phyloP scores from a whole-genome alignment of 1,140 invertebrate genomes.

The Battus philenor region DNA sequence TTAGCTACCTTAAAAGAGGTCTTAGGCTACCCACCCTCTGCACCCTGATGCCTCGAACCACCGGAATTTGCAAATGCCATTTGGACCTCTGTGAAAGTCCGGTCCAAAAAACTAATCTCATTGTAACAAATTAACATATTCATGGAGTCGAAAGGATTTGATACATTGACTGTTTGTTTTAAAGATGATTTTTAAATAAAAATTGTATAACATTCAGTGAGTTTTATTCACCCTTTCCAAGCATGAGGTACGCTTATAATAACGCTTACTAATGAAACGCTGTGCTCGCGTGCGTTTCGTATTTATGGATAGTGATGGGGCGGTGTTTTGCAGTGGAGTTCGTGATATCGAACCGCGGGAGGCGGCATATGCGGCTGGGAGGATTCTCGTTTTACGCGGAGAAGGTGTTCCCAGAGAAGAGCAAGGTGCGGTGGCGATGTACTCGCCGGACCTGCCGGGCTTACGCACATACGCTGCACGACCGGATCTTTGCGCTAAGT shows the following conservation, averaged over 20 bases:
- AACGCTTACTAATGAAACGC: slow-evolving; percentile 4
- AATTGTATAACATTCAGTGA: not conserved
- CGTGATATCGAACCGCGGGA: slow-evolving; percentile 73
- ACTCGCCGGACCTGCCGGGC: slow-evolving; percentile 72
- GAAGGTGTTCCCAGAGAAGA: slow-evolving; percentile 73
- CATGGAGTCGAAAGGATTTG: no score
- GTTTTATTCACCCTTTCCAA: slow-evolving; percentile 5
- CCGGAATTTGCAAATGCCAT: no score
- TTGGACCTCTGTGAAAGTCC: no score
- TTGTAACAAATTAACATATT: no score
- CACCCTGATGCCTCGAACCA: no score
- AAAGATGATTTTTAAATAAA: no score
- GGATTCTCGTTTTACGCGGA: slow-evolving; percentile 74
- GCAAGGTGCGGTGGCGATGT: slow-evolving; percentile 72
- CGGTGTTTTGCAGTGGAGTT: slow-evolving; percentile 71
- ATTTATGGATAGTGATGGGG: slow-evolving; percentile 34
- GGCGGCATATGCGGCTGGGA: slow-evolving; percentile 68
- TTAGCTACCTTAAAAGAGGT: no score
- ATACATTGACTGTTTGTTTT: no score
- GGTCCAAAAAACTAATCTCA: no score
- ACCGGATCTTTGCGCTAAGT: slow-evolving; percentile 70
- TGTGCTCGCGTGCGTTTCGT: slow-evolving; percentile 3
- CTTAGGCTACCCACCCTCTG: no score
- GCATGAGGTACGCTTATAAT: not conserved
- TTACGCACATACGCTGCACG: slow-evolving; percentile 71